Percentiles rank a stretch among this genome's conserved stretches.
phyloP scores from a whole-genome alignment of 2,888 invertebrate species.

The Sarcophaga rosellei region DNA sequence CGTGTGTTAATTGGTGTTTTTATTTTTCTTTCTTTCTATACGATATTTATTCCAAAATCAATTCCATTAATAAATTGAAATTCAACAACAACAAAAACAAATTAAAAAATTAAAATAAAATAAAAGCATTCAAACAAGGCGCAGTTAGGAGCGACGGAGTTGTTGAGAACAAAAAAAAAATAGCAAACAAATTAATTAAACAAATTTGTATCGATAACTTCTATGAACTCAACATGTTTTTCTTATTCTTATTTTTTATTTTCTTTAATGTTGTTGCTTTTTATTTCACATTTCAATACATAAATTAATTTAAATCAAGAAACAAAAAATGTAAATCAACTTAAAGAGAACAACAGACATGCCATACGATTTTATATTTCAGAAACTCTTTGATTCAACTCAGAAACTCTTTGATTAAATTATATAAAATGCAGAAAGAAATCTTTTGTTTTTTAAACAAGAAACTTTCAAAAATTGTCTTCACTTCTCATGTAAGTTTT shows the following conservation, averaged over 20 bases:
- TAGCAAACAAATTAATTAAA: constrained; percentile 65
- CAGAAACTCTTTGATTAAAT: too few relatives aligned
- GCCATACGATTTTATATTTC: neutral
- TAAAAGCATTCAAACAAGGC: constrained; percentile 24
- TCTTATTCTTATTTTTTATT: neutral
- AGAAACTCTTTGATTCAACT: too few relatives aligned
- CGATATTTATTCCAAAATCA: constrained; percentile 18
- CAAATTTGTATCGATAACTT: constrained; percentile 66
- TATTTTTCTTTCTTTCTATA: too few relatives aligned
- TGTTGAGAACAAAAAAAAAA: neutral
- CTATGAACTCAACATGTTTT: constrained; percentile 62
- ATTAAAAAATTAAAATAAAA: neutral
- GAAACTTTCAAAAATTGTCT: too few relatives aligned
- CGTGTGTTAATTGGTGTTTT: too few relatives aligned
- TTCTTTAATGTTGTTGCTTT: neutral
- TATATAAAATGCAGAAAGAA: too few relatives aligned
- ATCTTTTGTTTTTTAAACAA: too few relatives aligned
- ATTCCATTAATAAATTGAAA: neutral
- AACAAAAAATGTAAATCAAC: constrained; percentile 23
- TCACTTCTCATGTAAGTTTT: too few relatives aligned
- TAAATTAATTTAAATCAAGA: constrained; percentile 38
- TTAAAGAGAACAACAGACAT: constrained; percentile 2
- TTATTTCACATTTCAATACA: constrained; percentile 43
- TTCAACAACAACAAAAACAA: constrained; percentile 15
- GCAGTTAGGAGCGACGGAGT: constrained; percentile 1